Percentiles rank a stretch among this genome's conserved stretches.
phyloP scores from a whole-genome alignment of 2,113 vertebrate species.

The Panthera leo region DNA sequence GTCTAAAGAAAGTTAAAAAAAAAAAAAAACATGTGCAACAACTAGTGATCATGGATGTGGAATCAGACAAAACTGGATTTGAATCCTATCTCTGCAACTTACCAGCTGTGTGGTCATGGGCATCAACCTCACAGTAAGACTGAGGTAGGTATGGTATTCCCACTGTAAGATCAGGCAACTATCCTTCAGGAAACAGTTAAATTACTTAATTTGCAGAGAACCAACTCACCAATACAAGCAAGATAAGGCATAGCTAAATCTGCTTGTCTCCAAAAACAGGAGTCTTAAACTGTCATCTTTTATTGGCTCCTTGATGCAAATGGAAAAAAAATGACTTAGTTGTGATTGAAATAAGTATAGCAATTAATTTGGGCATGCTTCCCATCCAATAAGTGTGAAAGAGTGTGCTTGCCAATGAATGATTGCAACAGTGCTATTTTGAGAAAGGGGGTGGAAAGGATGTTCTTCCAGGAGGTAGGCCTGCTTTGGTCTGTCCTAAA shows the following conservation, averaged over 20 bases:
- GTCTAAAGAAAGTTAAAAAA: neutral
- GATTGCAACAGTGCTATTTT: neutral
- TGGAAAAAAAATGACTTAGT: neutral
- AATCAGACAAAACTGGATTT: neutral
- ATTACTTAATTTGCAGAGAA: neutral
- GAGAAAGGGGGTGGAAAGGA: neutral
- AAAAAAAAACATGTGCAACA: neutral
- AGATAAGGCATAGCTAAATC: neutral
- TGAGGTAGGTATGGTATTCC: neutral
- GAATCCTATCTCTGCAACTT: neutral
- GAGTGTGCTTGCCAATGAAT: neutral
- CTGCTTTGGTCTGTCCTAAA: neutral
- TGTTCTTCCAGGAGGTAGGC: neutral
- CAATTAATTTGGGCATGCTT: neutral
- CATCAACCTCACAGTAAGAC: neutral
- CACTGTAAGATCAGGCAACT: neutral
- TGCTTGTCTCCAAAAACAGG: neutral
- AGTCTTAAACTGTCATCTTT: neutral
- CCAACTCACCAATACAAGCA: neutral
- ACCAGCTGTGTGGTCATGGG: neutral
- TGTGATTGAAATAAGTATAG: neutral
- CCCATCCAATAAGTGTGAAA: neutral
- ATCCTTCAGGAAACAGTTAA: neutral
- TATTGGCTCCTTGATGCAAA: neutral
- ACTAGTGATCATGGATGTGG: neutral